Evolutionary conservation across 2,888 invertebrate species (phyloP).

Genomic region (Melangyna quadrimaculata): DNA sequence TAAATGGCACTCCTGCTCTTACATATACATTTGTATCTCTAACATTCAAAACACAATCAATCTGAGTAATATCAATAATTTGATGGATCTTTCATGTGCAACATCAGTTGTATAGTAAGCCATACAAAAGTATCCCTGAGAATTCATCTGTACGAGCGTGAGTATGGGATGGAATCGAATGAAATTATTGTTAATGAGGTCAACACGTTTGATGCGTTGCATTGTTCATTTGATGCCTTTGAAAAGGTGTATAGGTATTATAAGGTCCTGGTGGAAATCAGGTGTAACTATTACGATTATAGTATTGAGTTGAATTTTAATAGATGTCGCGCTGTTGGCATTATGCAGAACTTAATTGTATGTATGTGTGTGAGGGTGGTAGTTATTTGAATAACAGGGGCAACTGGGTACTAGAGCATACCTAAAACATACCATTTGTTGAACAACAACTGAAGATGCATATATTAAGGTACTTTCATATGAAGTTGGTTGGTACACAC

Average conservation of each 20-base stretch:
- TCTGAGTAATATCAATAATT: constrained; percentile 56
- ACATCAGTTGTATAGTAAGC: background rate
- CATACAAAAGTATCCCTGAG: background rate
- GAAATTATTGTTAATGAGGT: constrained; percentile 20
- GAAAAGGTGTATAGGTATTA: background rate
- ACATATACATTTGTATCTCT: background rate
- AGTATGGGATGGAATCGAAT: background rate
- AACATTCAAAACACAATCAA: constrained; percentile 38
- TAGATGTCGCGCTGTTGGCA: background rate
- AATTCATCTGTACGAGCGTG: background rate
- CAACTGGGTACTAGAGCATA: background rate
- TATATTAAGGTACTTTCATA: background rate
- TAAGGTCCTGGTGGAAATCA: background rate
- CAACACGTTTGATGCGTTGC: constrained; percentile 2
- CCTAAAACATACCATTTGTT: background rate
- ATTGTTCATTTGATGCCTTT: background rate
- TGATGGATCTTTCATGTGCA: constrained; percentile 21
- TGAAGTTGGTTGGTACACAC: background rate
- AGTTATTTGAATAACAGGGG: background rate
- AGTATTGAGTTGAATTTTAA: constrained; percentile 28
- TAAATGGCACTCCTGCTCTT: background rate
- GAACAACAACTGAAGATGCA: background rate
- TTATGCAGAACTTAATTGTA: background rate
- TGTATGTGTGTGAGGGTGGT: background rate
- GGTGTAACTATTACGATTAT: constrained; percentile 22